Percentiles rank a stretch among this genome's conserved stretches.
Conservation (phyloP, 30 jellyfish, hydroid and myxozoan genomes). For the Cassiopea xamachana region DNA sequence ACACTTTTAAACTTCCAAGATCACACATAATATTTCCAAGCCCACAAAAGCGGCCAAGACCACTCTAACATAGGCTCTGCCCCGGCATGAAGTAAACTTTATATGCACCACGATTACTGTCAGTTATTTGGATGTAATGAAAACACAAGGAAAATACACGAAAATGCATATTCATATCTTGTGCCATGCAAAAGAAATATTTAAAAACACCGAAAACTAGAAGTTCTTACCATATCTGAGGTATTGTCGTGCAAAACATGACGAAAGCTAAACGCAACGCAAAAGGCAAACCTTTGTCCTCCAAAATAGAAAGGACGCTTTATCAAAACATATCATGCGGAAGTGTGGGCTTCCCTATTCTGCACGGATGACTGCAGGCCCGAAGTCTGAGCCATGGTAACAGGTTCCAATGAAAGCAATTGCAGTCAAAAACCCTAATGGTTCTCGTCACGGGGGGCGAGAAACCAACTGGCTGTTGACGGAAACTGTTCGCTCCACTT, state of each 20-base stretch:
- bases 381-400: constrained; percentile 25
- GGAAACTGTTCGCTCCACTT: neutral
- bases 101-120: too few species aligned
- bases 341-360: neutral
- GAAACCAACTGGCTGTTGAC: neutral
- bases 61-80: too few species aligned
- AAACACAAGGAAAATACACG: too few species aligned
- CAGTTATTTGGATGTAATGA: too few species aligned
- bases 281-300: neutral
- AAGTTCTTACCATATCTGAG: constrained; percentile 52
- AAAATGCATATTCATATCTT: too few species aligned
- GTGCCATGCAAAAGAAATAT: neutral
- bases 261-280: neutral
- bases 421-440: neutral
- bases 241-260: constrained; percentile 68
- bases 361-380: constrained; percentile 8
- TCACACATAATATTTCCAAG: too few species aligned
- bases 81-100: too few species aligned
- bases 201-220: neutral
- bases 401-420: constrained; percentile 1
- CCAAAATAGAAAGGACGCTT: neutral
- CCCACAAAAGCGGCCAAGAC: too few species aligned
- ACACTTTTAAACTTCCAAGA: too few species aligned
- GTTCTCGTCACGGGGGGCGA: constrained; percentile 20
- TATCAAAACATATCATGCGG: constrained; percentile 4